Conservation (phyloP, 2,888 invertebrate species). For the Hanleya hanleyi region DNA sequence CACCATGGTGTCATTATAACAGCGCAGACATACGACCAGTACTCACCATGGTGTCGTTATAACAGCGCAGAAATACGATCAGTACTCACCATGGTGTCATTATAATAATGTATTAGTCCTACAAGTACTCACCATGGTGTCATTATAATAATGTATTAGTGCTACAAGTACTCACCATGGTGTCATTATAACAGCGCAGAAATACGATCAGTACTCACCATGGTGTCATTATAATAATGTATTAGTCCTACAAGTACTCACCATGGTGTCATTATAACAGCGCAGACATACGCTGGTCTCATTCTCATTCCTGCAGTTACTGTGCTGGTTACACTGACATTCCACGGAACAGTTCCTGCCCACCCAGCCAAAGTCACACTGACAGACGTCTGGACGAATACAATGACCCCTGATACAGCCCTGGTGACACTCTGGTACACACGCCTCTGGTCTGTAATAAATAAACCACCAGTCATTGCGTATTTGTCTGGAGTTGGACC, state of each 20-base stretch:
- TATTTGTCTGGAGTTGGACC: no score
- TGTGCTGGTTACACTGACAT: conserved; percentile 96
- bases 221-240: conserved; percentile 6
- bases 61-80: conserved; percentile 20
- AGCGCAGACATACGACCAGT: conserved; percentile 17
- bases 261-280: conserved; percentile 94
- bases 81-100: background rate
- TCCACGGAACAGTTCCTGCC: conserved; percentile 95
- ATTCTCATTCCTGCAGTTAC: conserved; percentile 87
- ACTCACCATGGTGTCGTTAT: no score
- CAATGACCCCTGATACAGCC: conserved; percentile 72
- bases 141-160: background rate
- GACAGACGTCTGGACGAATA: conserved; percentile 76
- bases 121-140: background rate
- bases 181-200: background rate
- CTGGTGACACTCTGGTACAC: conserved; percentile 72
- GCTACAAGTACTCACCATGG: conserved; percentile 25
- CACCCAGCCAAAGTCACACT: conserved; percentile 95
- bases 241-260: conserved; percentile 62
- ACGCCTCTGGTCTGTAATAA: conserved; percentile 30
- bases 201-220: conserved; percentile 25
- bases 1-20: no score
- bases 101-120: background rate
- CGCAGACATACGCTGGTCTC: conserved; percentile 86
- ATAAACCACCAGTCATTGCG: no score